Evolutionary conservation across 2,797 vertebrate species (phyloP).

Genomic region (Chiloscyllium punctatum): DNA sequence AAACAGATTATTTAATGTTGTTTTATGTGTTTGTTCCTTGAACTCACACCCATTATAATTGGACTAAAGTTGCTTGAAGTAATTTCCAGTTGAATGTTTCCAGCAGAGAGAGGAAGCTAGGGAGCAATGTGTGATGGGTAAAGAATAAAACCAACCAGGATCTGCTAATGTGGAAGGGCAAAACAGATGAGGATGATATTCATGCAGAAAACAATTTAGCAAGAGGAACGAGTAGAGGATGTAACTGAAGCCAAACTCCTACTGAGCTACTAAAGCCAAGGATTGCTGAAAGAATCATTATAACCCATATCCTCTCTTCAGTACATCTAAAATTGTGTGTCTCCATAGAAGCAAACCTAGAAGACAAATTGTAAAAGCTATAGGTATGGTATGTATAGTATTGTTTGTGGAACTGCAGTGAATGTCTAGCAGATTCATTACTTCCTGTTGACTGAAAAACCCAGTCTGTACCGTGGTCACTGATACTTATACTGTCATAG

Average conservation of each 20-base stretch:
- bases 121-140: background rate
- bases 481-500: too few relatives aligned
- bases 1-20: background rate
- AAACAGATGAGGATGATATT: background rate
- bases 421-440: background rate
- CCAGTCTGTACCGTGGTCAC: background rate
- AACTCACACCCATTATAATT: slow-evolving; percentile 42
- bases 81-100: slow-evolving; percentile 27
- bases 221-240: background rate
- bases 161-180: background rate
- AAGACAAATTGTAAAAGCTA: background rate
- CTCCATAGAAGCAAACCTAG: background rate
- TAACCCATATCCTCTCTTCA: background rate
- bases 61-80: background rate
- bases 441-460: background rate
- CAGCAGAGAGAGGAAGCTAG: slow-evolving; percentile 48
- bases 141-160: background rate
- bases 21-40: background rate
- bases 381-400: background rate
- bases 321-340: too few relatives aligned
- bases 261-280: background rate
- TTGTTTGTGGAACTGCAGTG: background rate
- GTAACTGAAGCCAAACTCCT: background rate
- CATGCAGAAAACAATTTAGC: background rate
- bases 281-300: background rate